Evolutionary conservation across 2,113 vertebrate genomes (phyloP).

Genomic region (Hemichromis elongatus): DNA sequence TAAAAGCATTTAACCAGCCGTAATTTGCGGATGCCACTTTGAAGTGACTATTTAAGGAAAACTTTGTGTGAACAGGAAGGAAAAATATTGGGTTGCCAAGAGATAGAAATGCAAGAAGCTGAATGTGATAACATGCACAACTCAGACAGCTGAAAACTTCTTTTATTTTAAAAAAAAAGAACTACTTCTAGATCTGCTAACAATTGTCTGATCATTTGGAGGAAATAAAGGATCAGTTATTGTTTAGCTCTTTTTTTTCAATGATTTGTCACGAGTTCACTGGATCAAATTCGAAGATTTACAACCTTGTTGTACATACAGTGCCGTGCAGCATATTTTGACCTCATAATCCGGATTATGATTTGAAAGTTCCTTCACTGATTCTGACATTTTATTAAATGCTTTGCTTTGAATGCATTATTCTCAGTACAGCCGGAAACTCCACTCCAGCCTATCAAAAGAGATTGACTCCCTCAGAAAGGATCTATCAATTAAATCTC

Average conservation of each 20-base stretch:
- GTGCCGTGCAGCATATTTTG: neutral
- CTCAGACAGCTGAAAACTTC: neutral
- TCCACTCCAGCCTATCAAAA: conserved; percentile 24
- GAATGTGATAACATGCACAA: neutral
- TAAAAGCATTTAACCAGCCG: conserved; percentile 76
- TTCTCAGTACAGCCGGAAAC: conserved; percentile 13
- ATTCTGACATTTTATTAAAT: neutral
- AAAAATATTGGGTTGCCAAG: conserved; percentile 35
- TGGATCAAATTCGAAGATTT: neutral
- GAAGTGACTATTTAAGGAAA: conserved; percentile 62
- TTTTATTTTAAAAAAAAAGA: neutral
- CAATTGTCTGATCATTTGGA: neutral
- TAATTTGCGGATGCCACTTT: conserved; percentile 74
- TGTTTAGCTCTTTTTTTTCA: neutral
- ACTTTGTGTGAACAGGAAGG: conserved; percentile 32
- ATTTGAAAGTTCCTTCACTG: neutral
- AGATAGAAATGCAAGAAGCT: neutral
- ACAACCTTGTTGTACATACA: neutral
- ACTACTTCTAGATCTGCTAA: neutral
- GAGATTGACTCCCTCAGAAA: conserved; percentile 24
- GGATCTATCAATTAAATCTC: conserved; percentile 60
- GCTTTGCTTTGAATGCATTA: neutral
- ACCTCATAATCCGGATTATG: conserved; percentile 8
- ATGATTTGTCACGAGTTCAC: neutral
- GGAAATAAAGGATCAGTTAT: neutral